A percentile compares a stretch with the other conserved stretches of the same genome.
These are phyloP conservation scores for Arenaria interpres DNA, from an alignment of 2,113 vertebrate genomes.

Conservation along the genomic window DNA sequence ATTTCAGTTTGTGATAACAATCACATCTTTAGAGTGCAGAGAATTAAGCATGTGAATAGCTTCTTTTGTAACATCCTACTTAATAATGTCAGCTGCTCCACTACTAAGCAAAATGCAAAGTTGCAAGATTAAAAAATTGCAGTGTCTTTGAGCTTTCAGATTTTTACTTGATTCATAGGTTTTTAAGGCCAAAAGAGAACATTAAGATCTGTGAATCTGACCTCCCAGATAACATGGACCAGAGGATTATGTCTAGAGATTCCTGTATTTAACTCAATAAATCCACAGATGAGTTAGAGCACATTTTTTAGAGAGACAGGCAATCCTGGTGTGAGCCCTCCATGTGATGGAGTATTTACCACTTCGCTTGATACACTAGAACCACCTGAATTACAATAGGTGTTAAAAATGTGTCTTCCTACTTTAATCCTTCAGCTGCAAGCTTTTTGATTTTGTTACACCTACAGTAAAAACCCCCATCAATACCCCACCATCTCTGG, in stretches of 20 bases:
- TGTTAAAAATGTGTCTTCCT: neutral
- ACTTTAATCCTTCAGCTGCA: neutral
- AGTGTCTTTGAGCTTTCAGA: neutral
- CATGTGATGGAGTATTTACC: neutral
- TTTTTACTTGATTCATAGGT: neutral
- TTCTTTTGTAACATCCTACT: neutral
- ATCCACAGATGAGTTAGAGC: neutral
- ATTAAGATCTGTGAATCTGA: neutral
- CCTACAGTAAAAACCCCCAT: neutral
- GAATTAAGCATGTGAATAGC: neutral
- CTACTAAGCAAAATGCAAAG: neutral
- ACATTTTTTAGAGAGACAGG: neutral
- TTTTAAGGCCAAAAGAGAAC: neutral
- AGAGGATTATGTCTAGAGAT: constrained; percentile 1
- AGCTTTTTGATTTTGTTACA: neutral
- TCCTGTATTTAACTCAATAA: constrained; percentile 37
- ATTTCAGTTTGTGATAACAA: neutral
- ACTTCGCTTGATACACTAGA: neutral
- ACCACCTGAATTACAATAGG: neutral
- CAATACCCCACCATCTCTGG: neutral
- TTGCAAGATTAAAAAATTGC: neutral
- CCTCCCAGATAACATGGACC: neutral
- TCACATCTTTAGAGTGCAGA: neutral
- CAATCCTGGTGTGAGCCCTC: neutral
- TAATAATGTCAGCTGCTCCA: neutral